Percentiles rank a stretch among this genome's conserved stretches.
Evolutionary conservation across 2,888 invertebrate species (phyloP).

Genomic region (Epistrophe grossulariae): DNA sequence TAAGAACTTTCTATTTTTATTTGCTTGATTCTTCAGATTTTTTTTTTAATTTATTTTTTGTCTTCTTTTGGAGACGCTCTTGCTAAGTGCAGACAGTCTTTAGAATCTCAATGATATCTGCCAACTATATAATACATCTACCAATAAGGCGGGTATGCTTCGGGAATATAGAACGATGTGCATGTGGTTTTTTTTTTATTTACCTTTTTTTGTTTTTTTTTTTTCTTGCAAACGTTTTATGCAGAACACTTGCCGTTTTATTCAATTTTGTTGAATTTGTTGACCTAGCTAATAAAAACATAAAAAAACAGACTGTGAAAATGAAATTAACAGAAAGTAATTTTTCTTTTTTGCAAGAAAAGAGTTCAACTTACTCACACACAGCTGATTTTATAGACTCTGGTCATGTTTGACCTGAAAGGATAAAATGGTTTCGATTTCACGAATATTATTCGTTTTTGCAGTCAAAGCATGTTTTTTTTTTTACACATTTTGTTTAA

Average conservation of each 20-base stretch:
- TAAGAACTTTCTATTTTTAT: conserved; percentile 70
- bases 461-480: conserved; percentile 9
- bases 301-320: conserved; percentile 43
- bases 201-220: conserved; percentile 17
- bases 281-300: conserved; percentile 50
- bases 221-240: conserved; percentile 26
- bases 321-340: conserved; percentile 65
- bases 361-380: conserved; percentile 9
- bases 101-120: conserved; percentile 61
- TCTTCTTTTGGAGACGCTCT: conserved; percentile 10
- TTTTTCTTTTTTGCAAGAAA: not conserved
- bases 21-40: conserved; percentile 70
- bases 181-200: conserved; percentile 15
- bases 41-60: conserved; percentile 29
- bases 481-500: no score
- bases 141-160: conserved; percentile 45
- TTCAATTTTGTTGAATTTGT: conserved; percentile 50
- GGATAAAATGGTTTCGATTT: conserved; percentile 66
- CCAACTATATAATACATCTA: not conserved
- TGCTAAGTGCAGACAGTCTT: conserved; percentile 7
- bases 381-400: conserved; percentile 48
- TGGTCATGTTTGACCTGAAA: conserved; percentile 67
- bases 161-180: conserved; percentile 52
- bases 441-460: conserved; percentile 31
- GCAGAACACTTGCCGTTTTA: conserved; percentile 40